Evolutionary conservation across 1,140 invertebrate genomes (phyloP).

Genomic region (Uloborus diversus): DNA sequence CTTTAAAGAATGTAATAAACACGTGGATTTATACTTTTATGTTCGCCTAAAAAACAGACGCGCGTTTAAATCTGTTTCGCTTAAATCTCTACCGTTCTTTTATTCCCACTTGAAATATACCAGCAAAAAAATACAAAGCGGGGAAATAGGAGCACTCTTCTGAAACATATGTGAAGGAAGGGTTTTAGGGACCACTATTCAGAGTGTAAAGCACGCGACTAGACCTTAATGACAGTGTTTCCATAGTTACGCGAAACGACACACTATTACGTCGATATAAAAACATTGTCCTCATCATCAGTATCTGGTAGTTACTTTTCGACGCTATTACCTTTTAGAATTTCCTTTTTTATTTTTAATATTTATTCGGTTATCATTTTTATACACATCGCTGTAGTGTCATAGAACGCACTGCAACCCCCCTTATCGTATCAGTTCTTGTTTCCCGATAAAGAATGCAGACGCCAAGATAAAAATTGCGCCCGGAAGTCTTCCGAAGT

Average conservation of each 20-base stretch:
- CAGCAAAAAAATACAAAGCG: too few species aligned
- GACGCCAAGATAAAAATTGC: constrained; percentile 19
- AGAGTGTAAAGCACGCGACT: constrained; percentile 4
- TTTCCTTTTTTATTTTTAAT: background rate
- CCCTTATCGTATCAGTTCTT: constrained; percentile 2
- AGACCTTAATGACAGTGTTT: constrained; percentile 16
- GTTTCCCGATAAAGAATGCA: constrained; percentile 10
- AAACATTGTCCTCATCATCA: constrained; percentile 28
- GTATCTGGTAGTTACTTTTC: constrained; percentile 31
- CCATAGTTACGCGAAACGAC: constrained; percentile 15
- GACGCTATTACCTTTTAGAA: constrained; percentile 28
- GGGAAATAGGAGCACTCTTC: too few species aligned
- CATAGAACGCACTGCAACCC: background rate
- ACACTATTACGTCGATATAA: constrained; percentile 35
- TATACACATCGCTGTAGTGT: constrained; percentile 1
- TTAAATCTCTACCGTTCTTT: too few species aligned
- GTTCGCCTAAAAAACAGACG: too few species aligned
- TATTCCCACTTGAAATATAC: background rate
- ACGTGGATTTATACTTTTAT: too few species aligned
- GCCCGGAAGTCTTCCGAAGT: constrained; percentile 20
- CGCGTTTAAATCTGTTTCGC: too few species aligned
- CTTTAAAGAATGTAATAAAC: too few species aligned
- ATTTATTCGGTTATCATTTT: constrained; percentile 11
- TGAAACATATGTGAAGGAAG: too few species aligned
- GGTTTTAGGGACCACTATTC: background rate